These are phyloP conservation scores for Chironex yamaguchii DNA, from an alignment of 30 jellyfish, hydroid and myxozoan species.

Conservation along the genomic window DNA sequence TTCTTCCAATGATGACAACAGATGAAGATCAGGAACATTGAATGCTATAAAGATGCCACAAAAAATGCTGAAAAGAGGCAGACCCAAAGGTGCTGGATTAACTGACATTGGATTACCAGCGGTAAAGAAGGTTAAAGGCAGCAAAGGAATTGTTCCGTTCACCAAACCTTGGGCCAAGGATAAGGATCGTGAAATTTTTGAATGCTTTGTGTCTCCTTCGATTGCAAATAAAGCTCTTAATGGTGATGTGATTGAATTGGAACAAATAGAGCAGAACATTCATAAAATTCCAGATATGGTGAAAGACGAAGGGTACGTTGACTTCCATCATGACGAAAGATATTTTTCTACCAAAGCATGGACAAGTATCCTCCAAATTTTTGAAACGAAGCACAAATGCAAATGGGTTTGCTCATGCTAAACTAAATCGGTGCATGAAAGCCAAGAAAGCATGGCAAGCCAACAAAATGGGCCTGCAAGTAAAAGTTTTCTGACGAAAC, in stretches of 20 bases:
- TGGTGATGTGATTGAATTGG: slow-evolving; percentile 10
- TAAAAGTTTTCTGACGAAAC: no score
- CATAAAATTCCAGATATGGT: slow-evolving; percentile 7
- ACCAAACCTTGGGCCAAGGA: slow-evolving; percentile 29
- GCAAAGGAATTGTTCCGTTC: slow-evolving; percentile 3
- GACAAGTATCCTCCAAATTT: not conserved
- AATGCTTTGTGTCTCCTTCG: not conserved
- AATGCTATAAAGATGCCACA: not conserved
- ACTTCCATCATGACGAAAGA: slow-evolving; percentile 1
- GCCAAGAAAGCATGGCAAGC: slow-evolving; percentile 2
- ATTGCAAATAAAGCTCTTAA: slow-evolving; percentile 6
- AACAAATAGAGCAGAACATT: not conserved
- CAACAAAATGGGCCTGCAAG: no score
- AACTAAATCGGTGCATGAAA: not conserved
- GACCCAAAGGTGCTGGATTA: slow-evolving; percentile 50
- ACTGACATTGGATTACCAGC: slow-evolving; percentile 40
- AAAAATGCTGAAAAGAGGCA: slow-evolving; percentile 40
- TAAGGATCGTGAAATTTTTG: not conserved
- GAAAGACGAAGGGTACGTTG: slow-evolving; percentile 3
- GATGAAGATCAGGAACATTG: not conserved
- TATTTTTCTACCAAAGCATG: slow-evolving; percentile 16
- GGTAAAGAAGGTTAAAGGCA: not conserved
- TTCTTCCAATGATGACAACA: not conserved
- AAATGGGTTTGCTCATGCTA: slow-evolving; percentile 7
- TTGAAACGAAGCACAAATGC: slow-evolving; percentile 2